Evolutionary conservation across 2,888 invertebrate genomes (phyloP).

Genomic region (Acanthoscelides obtectus): DNA sequence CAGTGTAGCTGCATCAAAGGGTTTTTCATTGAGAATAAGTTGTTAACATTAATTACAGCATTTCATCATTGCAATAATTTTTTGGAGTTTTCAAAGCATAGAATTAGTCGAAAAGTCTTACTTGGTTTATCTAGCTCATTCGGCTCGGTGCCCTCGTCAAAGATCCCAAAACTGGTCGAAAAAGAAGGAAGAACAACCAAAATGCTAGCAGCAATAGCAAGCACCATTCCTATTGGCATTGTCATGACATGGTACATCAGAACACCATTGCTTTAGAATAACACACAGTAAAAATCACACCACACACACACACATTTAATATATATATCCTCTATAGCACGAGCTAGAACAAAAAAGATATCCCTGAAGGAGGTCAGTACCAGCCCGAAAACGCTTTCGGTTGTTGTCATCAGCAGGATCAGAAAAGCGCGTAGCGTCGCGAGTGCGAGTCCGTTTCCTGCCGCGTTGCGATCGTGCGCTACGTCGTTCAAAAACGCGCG

Average conservation of each 20-base stretch:
- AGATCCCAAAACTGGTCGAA: slow-evolving; percentile 46
- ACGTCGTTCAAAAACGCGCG: neutral
- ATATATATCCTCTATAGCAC: neutral
- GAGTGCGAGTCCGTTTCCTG: neutral
- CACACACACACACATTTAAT: neutral
- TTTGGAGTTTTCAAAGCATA: no score
- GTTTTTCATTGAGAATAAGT: no score
- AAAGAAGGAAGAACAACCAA: slow-evolving; percentile 46
- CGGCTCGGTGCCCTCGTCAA: slow-evolving; percentile 56
- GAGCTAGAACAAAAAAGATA: neutral
- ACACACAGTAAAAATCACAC: neutral
- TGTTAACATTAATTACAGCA: no score
- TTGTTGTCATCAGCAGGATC: neutral
- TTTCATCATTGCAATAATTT: no score
- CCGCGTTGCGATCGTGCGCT: neutral
- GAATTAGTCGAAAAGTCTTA: slow-evolving; percentile 35
- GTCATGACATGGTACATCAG: slow-evolving; percentile 27
- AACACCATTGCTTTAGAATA: neutral
- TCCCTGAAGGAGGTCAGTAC: no score
- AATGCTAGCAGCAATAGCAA: slow-evolving; percentile 50
- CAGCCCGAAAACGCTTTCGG: neutral
- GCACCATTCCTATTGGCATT: slow-evolving; percentile 39
- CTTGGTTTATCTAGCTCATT: slow-evolving; percentile 62
- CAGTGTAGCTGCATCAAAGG: no score
- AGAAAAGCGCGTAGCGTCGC: neutral